phyloP scores from a whole-genome alignment of 2,797 vertebrate species.

The Bufotes viridis region DNA sequence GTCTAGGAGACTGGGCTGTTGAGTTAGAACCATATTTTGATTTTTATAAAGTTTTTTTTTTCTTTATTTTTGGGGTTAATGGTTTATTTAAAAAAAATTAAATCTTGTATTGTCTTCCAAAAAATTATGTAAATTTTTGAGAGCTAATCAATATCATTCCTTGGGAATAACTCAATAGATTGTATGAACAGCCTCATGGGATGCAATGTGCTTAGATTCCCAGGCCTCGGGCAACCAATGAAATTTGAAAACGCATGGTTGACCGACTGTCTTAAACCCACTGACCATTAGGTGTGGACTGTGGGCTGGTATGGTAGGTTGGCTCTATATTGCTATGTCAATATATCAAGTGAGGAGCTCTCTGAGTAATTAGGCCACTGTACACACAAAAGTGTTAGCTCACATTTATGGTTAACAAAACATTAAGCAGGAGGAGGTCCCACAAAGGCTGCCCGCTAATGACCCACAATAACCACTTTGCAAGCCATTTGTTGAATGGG shows the following conservation, averaged over 20 bases:
- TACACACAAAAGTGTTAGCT: constrained; percentile 32
- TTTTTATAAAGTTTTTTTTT: too few relatives aligned
- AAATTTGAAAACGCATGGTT: constrained; percentile 32
- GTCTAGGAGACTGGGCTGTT: too few relatives aligned
- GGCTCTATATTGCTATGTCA: constrained; percentile 42
- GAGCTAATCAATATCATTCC: neutral
- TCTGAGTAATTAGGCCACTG: constrained; percentile 52
- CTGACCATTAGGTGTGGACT: constrained; percentile 20
- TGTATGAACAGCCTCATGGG: neutral
- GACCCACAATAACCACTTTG: constrained; percentile 61
- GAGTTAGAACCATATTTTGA: too few relatives aligned
- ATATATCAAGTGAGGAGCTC: constrained; percentile 49
- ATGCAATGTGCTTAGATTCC: neutral
- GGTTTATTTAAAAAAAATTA: neutral
- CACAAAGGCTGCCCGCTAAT: constrained; percentile 55
- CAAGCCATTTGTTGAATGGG: constrained; percentile 54
- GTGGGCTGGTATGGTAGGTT: neutral
- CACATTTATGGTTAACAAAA: constrained; percentile 60
- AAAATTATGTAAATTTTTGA: neutral
- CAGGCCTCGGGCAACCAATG: neutral
- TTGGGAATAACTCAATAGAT: too few relatives aligned
- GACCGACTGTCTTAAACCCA: constrained; percentile 32
- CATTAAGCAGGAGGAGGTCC: constrained; percentile 53
- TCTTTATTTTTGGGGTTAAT: too few relatives aligned
- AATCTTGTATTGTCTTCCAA: neutral